Evolutionary conservation across 2,888 invertebrate genomes (phyloP).

Genomic region (Tenodera sinensis): DNA sequence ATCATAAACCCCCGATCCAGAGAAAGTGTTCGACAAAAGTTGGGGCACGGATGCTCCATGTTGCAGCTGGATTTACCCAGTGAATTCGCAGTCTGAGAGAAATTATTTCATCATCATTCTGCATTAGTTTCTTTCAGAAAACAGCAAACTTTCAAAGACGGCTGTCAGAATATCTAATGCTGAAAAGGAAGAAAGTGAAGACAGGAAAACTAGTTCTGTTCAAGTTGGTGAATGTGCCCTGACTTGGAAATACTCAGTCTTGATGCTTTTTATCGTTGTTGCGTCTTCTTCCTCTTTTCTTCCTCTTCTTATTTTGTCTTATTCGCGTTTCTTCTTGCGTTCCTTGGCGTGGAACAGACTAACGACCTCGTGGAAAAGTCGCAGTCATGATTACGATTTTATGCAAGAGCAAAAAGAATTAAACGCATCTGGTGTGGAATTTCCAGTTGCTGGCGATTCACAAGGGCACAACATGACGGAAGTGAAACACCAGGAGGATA

Average conservation of each 20-base stretch:
- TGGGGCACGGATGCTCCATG: too few species aligned
- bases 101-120: neutral
- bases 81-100: too few species aligned
- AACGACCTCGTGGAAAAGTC: conserved; percentile 17
- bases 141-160: neutral
- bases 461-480: neutral
- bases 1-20: too few species aligned
- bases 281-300: neutral
- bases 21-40: too few species aligned
- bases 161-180: neutral
- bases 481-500: neutral
- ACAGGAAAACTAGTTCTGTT: neutral
- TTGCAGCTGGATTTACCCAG: too few species aligned
- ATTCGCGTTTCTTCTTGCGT: neutral
- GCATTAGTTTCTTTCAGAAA: neutral
- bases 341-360: conserved; percentile 13
- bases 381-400: neutral
- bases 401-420: neutral
- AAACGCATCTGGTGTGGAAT: neutral
- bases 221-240: neutral
- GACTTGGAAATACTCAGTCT: neutral
- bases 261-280: neutral
- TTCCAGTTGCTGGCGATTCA: neutral
- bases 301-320: neutral
- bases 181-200: neutral